Conservation (phyloP, 2,888 invertebrate genomes). For the Noctua comes region DNA sequence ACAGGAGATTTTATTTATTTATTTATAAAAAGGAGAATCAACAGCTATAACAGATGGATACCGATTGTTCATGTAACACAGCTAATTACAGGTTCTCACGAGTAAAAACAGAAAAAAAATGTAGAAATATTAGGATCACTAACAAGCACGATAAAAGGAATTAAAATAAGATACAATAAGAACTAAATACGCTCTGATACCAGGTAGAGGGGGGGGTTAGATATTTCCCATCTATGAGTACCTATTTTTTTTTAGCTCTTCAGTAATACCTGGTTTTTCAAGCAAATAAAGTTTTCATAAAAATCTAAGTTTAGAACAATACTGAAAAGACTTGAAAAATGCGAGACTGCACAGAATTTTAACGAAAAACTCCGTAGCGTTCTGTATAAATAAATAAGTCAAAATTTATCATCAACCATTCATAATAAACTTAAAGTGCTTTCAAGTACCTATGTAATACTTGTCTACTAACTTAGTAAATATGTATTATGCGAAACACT, state of each 20-base stretch:
- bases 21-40: not conserved
- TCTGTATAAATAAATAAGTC: not conserved
- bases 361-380: not conserved
- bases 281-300: not conserved
- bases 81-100: too few relatives aligned
- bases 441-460: constrained; percentile 18
- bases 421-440: constrained; percentile 26
- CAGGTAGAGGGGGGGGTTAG: too few relatives aligned
- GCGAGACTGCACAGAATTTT: not conserved
- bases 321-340: not conserved
- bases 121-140: too few relatives aligned
- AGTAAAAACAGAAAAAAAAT: too few relatives aligned
- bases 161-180: too few relatives aligned
- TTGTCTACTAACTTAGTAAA: constrained; percentile 17
- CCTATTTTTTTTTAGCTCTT: not conserved
- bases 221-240: too few relatives aligned
- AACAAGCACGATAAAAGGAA: too few relatives aligned
- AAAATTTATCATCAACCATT: not conserved
- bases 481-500: constrained; percentile 36
- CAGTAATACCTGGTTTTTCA: not conserved
- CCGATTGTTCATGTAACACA: too few relatives aligned
- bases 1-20: not conserved
- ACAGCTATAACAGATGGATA: too few relatives aligned
- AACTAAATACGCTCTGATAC: too few relatives aligned
- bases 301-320: not conserved